phyloP scores from a whole-genome alignment of 2,888 invertebrate species.

The Diachrysia chrysitis region DNA sequence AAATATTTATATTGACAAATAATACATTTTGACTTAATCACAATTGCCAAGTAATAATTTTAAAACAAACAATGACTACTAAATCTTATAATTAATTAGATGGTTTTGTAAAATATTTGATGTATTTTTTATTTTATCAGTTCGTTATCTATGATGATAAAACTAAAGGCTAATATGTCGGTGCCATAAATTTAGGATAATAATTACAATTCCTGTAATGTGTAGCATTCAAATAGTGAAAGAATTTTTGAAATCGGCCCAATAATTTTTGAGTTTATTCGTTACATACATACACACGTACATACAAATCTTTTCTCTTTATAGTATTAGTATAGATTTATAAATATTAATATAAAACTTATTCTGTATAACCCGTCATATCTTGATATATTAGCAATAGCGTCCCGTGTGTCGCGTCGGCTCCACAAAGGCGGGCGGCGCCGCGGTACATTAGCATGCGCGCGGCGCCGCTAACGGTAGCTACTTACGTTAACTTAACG shows the following conservation, averaged over 20 bases:
- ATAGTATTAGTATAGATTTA: too few species aligned
- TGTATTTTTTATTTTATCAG: not conserved
- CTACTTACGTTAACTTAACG: constrained; percentile 44
- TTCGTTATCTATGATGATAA: not conserved
- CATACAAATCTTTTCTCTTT: too few species aligned
- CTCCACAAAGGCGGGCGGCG: constrained; percentile 49
- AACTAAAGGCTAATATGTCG: not conserved
- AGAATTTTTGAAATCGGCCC: not conserved
- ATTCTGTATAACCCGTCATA: constrained; percentile 19
- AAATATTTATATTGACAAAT: too few species aligned
- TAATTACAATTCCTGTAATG: not conserved
- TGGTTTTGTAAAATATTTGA: not conserved
- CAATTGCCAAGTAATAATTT: too few species aligned
- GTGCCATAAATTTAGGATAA: not conserved
- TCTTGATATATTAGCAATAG: constrained; percentile 29
- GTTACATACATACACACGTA: too few species aligned
- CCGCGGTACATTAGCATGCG: constrained; percentile 56
- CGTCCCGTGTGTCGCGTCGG: constrained; percentile 41
- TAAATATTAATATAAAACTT: not conserved
- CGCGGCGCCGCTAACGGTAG: constrained; percentile 55
- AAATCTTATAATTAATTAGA: too few species aligned
- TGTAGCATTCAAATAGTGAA: too few species aligned
- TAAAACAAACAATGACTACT: too few species aligned
- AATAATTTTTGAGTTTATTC: too few species aligned
- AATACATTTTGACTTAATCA: too few species aligned